Evolutionary conservation across 2,888 invertebrate species (phyloP), one percentile per base, ranked within the genome.

Genomic region (Acrobasis suavella): DNA sequence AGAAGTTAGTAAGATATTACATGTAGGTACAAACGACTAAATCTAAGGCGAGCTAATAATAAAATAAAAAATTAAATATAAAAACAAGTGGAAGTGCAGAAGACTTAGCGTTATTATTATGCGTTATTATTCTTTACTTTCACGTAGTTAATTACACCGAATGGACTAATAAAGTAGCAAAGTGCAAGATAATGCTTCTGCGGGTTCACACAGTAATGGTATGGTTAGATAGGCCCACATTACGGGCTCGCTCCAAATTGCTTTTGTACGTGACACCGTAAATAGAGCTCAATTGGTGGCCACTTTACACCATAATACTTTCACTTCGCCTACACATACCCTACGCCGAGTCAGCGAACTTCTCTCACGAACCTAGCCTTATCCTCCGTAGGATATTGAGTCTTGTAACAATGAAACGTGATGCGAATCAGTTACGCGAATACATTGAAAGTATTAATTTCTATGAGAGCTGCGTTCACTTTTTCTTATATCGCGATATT

Each of bases 181-280:
- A 62, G 61, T 63, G 60, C 60, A 67, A 46, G 60, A 62, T 61
- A 65, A 65, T 64, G 69, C 56, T 60, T 16, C 51, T 39, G 14
- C 42, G 51, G 39, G 51, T 37, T 22, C 38, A 46, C 46, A 46
- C 46, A 14, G 39, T 59, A 56, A 42, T 56, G 55, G 63, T 66
- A 65, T 68, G 64, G 65, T 62, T 65, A 68, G 69, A 72, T 72
- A 63, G 63, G 63, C 72, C 68, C 69, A 69, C 69, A 73, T 75
- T 75, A 75, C 72, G 68, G 69, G 67, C 71, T 67, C 71, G 70
- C 74, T 72, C 72, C 70, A 73, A 78, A 82, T 79, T 75, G 73
- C 73, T 80, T 78, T 72, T 64, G 78, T 77, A 84, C 86, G 86
- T 86, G 86, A 84, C 83, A 82, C 76, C 74, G 77, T 81, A 81